Conservation (phyloP, 53 echinoderm and acorn worm species). For the Temnopleurus reevesii region DNA sequence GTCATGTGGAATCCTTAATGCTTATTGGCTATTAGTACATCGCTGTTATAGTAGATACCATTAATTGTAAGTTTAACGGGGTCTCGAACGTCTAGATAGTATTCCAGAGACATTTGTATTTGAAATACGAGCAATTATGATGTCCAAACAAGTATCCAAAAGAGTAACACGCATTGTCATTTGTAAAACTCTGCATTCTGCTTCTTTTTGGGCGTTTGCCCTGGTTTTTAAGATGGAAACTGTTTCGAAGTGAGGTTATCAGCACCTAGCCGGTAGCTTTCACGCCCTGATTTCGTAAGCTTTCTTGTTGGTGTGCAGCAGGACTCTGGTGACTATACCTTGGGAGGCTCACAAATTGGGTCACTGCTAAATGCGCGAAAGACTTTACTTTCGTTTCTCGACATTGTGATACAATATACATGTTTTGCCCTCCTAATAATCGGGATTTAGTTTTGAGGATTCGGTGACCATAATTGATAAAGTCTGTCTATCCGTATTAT, state of each 20-base stretch:
- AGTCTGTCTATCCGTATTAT: neutral
- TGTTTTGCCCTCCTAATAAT: neutral
- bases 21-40: no score
- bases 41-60: no score
- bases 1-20: no score
- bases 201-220: no score
- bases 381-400: conserved; percentile 1
- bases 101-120: no score
- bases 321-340: neutral
- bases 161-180: no score
- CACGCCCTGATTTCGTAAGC: conserved; percentile 17
- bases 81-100: no score
- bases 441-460: neutral
- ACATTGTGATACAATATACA: neutral
- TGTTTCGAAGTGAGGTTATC: no score
- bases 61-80: no score
- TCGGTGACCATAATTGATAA: neutral
- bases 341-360: conserved; percentile 1
- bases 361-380: conserved; percentile 4
- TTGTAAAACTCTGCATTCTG: no score
- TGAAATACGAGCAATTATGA: no score
- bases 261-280: conserved; percentile 8
- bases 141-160: no score
- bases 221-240: neutral
- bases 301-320: neutral